Conservation (phyloP, 2,113 vertebrate species). For the Clarias gariepinus region DNA sequence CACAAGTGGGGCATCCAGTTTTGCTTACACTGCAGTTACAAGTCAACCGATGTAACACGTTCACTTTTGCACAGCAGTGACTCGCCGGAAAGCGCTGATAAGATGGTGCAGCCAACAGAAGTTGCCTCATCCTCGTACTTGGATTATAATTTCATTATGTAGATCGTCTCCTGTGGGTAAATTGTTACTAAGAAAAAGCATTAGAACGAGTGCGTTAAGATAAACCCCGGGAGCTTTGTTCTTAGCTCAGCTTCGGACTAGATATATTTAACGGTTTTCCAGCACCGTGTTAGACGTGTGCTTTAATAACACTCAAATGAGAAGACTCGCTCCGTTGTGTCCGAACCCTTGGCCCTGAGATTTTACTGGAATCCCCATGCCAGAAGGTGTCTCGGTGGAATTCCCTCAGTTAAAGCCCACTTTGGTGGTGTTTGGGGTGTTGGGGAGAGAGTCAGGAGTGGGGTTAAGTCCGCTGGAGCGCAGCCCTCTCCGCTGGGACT, state of each 20-base stretch:
- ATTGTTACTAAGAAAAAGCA: not conserved
- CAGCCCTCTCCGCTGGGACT: conserved; percentile 64
- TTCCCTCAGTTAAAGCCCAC: conserved; percentile 25
- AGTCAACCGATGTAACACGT: too few species aligned
- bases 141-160: not conserved
- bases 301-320: not conserved
- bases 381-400: conserved; percentile 12
- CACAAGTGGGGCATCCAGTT: too few species aligned
- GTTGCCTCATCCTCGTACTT: too few species aligned
- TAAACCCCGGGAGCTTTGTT: not conserved
- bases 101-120: too few species aligned
- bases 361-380: not conserved
- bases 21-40: too few species aligned
- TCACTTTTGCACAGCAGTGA: too few species aligned
- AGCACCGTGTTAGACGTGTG: not conserved
- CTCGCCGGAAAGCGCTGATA: too few species aligned
- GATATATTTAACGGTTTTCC: not conserved
- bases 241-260: not conserved
- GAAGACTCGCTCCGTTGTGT: not conserved
- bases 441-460: conserved; percentile 20
- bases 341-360: not conserved
- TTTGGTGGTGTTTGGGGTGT: conserved; percentile 16
- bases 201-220: not conserved
- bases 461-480: conserved; percentile 60
- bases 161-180: not conserved